Evolutionary conservation across 2,113 vertebrate species (phyloP), one percentile per base, ranked within the genome.

Genomic region (Platichthys stellatus): DNA sequence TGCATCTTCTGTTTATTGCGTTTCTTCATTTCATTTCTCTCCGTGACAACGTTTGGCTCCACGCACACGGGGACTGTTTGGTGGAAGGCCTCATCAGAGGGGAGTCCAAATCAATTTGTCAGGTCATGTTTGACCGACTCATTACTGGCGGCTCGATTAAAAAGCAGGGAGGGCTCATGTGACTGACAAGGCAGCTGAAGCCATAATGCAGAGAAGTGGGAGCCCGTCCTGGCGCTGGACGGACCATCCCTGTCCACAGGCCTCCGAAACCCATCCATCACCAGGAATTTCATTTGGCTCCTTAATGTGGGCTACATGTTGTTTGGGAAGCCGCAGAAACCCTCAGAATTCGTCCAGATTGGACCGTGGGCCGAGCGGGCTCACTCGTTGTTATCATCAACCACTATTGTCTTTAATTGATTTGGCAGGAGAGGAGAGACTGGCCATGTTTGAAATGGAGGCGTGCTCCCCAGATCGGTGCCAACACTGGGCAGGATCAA

Each of bases 61-160:
- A 2, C 56, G 64, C 74, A 51, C 79, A 61, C 74, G 80, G 74
- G 45, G 73, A 86, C 65, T 60, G 80, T 62, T 70, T 81, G 66
- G 53, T 56, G 77, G 79, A 81, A 79, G 81, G 20, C 60, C 86
- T 83, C 80, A 83, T 93, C 90, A 90, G 92, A 91, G 78, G 83
- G 58, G 80, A 84, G 88, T 93, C 90, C 91, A 93, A 88, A 92
- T 93, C 89, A 91, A 93, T 94, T 94, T 90, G 91, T 92, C 89
- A 92, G 83, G 81, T 92, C 80, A 45, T 72, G 80, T 88, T 90
- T 78, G 86, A 87, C 78, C 61, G 82, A 92, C 73, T 91, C 79
- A 88, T 92, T 87, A 88, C 86, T 86, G 84, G 74, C 57, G 72
- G 81, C 89, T 91, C 73, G 81, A 90, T 93, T 88, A 92, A 24